Conservation (phyloP, 1,140 invertebrate species). For the Drosophila pachea region DNA sequence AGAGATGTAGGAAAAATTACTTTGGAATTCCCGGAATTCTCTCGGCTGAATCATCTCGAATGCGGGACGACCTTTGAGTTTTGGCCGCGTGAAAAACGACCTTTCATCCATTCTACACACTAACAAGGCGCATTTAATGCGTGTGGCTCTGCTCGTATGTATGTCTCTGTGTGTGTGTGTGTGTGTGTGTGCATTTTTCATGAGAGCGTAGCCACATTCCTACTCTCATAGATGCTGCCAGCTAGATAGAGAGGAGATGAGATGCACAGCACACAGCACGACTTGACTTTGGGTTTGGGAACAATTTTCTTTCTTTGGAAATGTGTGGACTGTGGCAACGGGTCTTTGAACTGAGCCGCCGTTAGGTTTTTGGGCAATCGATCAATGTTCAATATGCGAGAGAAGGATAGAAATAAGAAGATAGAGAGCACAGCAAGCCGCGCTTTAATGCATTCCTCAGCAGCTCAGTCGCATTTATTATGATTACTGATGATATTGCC, state of each 20-base stretch:
- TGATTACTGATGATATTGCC: conserved; percentile 72
- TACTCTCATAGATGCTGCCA: conserved; percentile 55
- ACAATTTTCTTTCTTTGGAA: conserved; percentile 62
- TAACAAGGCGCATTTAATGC: conserved; percentile 68
- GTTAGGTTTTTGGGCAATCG: conserved; percentile 68
- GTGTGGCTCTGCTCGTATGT: conserved; percentile 3
- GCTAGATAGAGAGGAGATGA: conserved; percentile 23
- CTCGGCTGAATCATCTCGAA: conserved; percentile 66
- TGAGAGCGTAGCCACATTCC: conserved; percentile 70
- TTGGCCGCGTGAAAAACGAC: conserved; percentile 72
- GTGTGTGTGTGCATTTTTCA: conserved; percentile 39
- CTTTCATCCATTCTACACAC: conserved; percentile 71
- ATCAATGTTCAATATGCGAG: conserved; percentile 59
- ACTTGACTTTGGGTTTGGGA: conserved; percentile 73
- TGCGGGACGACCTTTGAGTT: conserved; percentile 66
- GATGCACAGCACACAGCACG: conserved; percentile 46
- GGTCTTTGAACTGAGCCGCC: conserved; percentile 70
- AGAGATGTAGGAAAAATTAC: conserved; percentile 58
- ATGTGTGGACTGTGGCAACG: conserved; percentile 16
- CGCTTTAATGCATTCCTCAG: conserved; percentile 62
- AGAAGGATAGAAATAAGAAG: conserved; percentile 10
- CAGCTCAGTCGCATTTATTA: conserved; percentile 70
- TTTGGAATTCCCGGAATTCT: conserved; percentile 74
- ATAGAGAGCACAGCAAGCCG: conserved; percentile 13
- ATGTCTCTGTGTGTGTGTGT: conserved; percentile 18